These are phyloP conservation scores for Anableps anableps DNA, from an alignment of 2,797 vertebrate species.

Conservation along the genomic window DNA sequence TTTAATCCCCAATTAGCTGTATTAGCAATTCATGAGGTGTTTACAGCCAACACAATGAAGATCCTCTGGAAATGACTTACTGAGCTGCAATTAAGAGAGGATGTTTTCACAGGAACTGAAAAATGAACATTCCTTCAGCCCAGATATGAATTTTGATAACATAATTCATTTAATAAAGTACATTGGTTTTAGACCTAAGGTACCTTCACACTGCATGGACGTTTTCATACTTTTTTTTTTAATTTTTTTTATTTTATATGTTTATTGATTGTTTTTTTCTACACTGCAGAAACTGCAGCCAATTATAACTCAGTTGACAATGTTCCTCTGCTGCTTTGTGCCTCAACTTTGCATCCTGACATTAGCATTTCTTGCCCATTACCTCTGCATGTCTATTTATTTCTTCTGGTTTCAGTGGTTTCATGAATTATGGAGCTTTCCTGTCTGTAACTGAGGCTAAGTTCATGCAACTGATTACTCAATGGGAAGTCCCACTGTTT, in stretches of 20 bases:
- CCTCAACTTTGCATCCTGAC: background rate
- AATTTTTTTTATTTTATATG: too few species aligned
- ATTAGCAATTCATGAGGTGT: constrained; percentile 47
- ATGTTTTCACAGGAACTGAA: constrained; percentile 19
- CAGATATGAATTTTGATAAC: background rate
- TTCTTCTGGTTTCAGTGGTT: background rate
- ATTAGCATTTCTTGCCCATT: background rate
- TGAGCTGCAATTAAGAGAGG: constrained; percentile 19
- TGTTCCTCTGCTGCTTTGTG: background rate
- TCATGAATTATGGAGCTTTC: background rate
- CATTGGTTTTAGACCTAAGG: background rate
- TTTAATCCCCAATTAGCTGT: constrained; percentile 40
- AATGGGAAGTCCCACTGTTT: too few species aligned
- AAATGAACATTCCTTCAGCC: constrained; percentile 20
- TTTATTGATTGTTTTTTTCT: background rate
- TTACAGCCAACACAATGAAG: constrained; percentile 38
- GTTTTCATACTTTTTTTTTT: background rate
- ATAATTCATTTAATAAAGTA: background rate
- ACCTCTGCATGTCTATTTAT: background rate
- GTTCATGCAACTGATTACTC: too few species aligned
- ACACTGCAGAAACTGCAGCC: background rate
- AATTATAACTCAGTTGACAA: background rate
- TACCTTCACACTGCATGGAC: background rate
- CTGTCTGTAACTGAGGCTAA: background rate
- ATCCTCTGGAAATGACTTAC: constrained; percentile 41